A percentile compares a stretch with the other conserved stretches of the same genome.
Evolutionary conservation across 37 sponge, comb jelly and placozoan genomes (phyloP).

Genomic region (Haliclona indistincta): DNA sequence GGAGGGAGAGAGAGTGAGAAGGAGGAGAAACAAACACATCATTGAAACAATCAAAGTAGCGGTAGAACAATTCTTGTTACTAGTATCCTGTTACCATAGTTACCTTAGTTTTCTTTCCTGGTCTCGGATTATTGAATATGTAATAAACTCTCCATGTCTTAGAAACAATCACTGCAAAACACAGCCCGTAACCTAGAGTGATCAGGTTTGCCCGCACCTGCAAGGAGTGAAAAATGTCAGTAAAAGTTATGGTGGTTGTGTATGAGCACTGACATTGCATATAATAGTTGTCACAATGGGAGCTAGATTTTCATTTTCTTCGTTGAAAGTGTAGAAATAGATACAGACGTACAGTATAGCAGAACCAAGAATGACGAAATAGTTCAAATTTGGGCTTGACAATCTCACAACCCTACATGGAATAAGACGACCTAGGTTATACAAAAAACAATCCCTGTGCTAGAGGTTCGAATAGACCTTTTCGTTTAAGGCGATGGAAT

Average conservation of each 20-base stretch:
- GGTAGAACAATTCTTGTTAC: too few relatives aligned
- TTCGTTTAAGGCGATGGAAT: too few relatives aligned
- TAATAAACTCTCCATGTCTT: slow-evolving; percentile 54
- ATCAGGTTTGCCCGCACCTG: slow-evolving; percentile 10
- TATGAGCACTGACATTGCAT: slow-evolving; percentile 28
- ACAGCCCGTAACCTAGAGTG: slow-evolving; percentile 25
- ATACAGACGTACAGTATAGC: slow-evolving; percentile 5
- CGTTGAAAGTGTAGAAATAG: too few relatives aligned
- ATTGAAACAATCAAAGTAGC: background rate
- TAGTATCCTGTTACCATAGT: too few relatives aligned
- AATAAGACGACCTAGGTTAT: background rate
- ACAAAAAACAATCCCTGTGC: too few relatives aligned
- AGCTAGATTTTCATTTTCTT: too few relatives aligned
- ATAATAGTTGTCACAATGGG: slow-evolving; percentile 9
- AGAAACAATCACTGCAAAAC: slow-evolving; percentile 33
- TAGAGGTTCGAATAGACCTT: too few relatives aligned
- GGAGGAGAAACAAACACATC: background rate
- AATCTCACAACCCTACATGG: slow-evolving; percentile 9
- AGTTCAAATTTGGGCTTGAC: slow-evolving; percentile 17
- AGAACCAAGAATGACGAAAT: slow-evolving; percentile 7
- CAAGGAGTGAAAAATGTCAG: background rate
- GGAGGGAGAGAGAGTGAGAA: too few relatives aligned
- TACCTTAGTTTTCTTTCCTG: slow-evolving; percentile 38
- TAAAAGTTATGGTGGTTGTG: too few relatives aligned
- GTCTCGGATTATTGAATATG: slow-evolving; percentile 46